phyloP scores from a whole-genome alignment of 2,888 invertebrate species.

The Phania funesta region DNA sequence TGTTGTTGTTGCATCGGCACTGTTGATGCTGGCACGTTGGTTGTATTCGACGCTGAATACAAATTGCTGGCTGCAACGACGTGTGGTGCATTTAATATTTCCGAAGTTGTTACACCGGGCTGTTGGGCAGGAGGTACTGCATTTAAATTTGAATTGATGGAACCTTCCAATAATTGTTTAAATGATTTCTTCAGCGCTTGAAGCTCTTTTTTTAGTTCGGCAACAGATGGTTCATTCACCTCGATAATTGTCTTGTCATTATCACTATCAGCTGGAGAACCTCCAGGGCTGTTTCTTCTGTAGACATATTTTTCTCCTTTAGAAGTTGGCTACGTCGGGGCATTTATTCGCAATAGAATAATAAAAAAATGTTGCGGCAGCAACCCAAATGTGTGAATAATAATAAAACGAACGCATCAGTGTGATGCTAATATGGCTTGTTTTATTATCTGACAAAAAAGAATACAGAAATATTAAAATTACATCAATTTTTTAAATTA shows the following conservation, averaged over 20 bases:
- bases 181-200: neutral
- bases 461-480: too few relatives aligned
- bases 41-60: too few relatives aligned
- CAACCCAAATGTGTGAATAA: neutral
- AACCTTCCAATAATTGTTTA: neutral
- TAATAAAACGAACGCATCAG: too few relatives aligned
- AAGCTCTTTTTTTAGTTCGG: neutral
- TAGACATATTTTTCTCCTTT: neutral
- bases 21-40: too few relatives aligned
- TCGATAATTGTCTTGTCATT: neutral
- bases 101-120: neutral
- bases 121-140: neutral
- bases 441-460: too few relatives aligned
- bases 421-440: too few relatives aligned
- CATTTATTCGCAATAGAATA: constrained; percentile 21
- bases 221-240: neutral
- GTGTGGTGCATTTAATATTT: too few relatives aligned
- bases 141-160: neutral
- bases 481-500: too few relatives aligned
- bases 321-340: constrained; percentile 15
- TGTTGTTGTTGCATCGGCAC: too few relatives aligned
- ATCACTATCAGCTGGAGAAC: neutral
- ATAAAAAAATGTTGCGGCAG: constrained; percentile 51
- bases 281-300: neutral
- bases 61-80: neutral